phyloP scores from a whole-genome alignment of 1,140 invertebrate species.

The Drosophila repletoides region DNA sequence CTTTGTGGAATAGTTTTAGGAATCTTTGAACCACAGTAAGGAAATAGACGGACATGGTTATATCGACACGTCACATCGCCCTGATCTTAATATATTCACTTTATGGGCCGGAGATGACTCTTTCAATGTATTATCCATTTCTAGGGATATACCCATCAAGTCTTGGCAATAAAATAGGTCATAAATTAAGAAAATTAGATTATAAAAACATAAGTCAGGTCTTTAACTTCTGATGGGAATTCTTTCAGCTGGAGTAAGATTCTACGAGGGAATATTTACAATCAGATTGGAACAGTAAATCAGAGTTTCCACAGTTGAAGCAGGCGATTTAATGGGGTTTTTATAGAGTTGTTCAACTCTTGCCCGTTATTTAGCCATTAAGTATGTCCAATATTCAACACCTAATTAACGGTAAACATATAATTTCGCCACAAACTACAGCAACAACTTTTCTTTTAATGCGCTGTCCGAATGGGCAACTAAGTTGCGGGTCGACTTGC shows the following conservation, averaged over 20 bases:
- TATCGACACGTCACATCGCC: no score
- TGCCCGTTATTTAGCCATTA: constrained; percentile 7
- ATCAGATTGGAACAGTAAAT: not conserved
- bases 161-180: no score
- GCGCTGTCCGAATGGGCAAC: not conserved
- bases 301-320: not conserved
- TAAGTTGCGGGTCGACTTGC: not conserved
- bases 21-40: no score
- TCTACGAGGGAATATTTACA: constrained; percentile 2
- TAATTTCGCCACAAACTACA: constrained; percentile 27
- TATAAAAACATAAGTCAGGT: no score
- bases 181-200: no score
- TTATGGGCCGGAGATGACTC: no score
- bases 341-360: constrained; percentile 13
- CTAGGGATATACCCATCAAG: no score
- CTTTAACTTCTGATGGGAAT: not conserved
- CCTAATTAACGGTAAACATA: constrained; percentile 40
- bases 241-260: not conserved
- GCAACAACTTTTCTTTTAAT: constrained; percentile 9
- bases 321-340: constrained; percentile 8
- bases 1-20: no score
- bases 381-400: constrained; percentile 20
- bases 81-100: no score
- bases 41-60: no score
- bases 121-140: no score